Evolutionary conservation across 2,797 vertebrate species (phyloP), one percentile per base, ranked within the genome.

Genomic region (Neosilurus hyrtlii): DNA sequence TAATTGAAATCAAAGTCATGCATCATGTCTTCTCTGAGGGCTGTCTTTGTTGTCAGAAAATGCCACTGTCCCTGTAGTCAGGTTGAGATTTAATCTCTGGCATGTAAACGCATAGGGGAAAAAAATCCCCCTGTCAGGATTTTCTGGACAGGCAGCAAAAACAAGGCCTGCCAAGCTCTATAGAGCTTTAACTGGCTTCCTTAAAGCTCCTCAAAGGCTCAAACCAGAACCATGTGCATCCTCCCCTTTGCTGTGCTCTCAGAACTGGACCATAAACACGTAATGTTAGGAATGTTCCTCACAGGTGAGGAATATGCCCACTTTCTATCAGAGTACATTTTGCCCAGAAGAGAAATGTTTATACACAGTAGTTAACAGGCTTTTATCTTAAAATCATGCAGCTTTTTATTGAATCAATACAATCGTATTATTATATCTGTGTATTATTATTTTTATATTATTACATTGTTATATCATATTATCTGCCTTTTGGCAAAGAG

Each of bases 251-350:
- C 89, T 87, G 57, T 88, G 86, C 90, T 90, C 89, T 88, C 89
- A 88, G 86, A 90, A 90, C 89, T 86, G 84, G 90, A 91, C 90
- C 90, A 92, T 92, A 91, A 92, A 92, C 92, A 92, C 90, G 82
- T 91, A 90, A 90, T 90, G 91, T 91, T 87, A 88, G 89, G 87
- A 92, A 91, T 89, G 88, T 90, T 89, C 85, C 87, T 90, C 80
- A 84, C 90, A 92, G 91, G 91, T 92, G 91, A 86, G 88, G 92
- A 91, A 90, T 86, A 88, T 90, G 85, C 89, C 85, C 86, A 81
- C 86, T 87, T 71, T 90, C 83, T 84, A 66, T 75, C 70, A 83
- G 70, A 63, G 85, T 84, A 83, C 82, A 82, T 66, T 59, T 26
- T n/a, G 43, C 56, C 54, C n/a, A 35, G 22, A 37, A 1, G 72